Base-by-base conservation (phyloP, 2,113 vertebrate genomes). In the Dendropsophus ebraccatus region DNA sequence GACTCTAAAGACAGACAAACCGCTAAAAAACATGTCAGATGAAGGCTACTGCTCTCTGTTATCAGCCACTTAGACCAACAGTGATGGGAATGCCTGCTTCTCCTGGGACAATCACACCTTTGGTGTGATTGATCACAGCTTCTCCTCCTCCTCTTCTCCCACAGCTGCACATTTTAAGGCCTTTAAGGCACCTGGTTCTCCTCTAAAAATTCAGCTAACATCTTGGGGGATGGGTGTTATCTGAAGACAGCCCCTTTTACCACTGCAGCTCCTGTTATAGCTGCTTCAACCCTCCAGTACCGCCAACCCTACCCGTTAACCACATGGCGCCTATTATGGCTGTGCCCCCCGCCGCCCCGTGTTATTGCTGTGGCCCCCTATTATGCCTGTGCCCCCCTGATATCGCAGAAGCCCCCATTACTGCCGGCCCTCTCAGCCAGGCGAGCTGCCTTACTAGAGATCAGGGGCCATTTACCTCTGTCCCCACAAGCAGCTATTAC, bases 391-490 rank as follows among this genome's bases (percentile, higher is more conserved):
- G n/a, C n/a, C n/a, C n/a, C n/a, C n/a, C n/a, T n/a, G n/a, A n/a
- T n/a, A n/a, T n/a, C n/a, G n/a, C n/a, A n/a, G n/a, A n/a, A n/a
- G n/a, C n/a, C n/a, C n/a, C n/a, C n/a, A n/a, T n/a, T n/a, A n/a
- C n/a, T n/a, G n/a, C n/a, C n/a, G n/a, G n/a, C n/a, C 41, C 21
- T 60, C 19, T 9, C 12, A 1, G 28, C 77, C 23, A 21, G 56
- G 52, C 32, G 19, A 79, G 32, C 77, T 80, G 77, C 54, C 45
- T 60, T 62, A 62, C 77, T 62, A 13, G 54, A 80, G 35, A 62
- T 21, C 54, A 9, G 23, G 77, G 32, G 47, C 21, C 77, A 80
- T 45, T 17, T 45, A 41, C 56, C 77, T 80, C 77, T 16, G 32
- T 21, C 37, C 37, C 54, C 35, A 45, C 54, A 32, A 25, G 11